A percentile compares a stretch with the other conserved stretches of the same genome.
These are phyloP conservation scores for Ypsolopha sequella DNA, from an alignment of 2,888 invertebrate genomes.

Conservation along the genomic window DNA sequence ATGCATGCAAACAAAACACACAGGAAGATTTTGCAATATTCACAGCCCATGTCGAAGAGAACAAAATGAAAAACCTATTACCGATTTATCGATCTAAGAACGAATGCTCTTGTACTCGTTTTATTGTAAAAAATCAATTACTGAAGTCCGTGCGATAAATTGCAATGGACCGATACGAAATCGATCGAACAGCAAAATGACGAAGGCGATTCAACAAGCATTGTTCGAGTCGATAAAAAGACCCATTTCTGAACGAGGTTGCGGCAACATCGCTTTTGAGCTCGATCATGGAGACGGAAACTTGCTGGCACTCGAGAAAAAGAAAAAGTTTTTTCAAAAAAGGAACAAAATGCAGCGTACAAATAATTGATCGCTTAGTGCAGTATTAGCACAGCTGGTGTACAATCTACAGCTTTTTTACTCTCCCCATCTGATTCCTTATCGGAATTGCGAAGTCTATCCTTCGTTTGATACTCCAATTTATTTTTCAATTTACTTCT, in stretches of 20 bases:
- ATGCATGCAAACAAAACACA: background rate
- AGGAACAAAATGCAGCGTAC: conserved; percentile 8
- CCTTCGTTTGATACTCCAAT: background rate
- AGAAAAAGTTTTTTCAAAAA: conserved; percentile 26
- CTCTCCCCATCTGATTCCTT: conserved; percentile 24
- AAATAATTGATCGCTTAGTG: background rate
- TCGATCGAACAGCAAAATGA: conserved; percentile 20
- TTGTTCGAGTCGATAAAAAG: conserved; percentile 25
- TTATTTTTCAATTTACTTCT: background rate
- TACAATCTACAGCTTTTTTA: too few species aligned
- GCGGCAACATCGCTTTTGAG: conserved; percentile 22
- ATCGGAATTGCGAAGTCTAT: conserved; percentile 3
- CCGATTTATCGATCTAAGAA: background rate
- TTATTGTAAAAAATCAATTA: conserved; percentile 27
- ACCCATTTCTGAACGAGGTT: conserved; percentile 30
- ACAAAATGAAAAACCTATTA: background rate
- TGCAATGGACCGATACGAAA: conserved; percentile 21
- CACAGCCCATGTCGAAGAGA: too few species aligned
- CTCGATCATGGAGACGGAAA: conserved; percentile 31
- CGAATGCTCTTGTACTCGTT: background rate
- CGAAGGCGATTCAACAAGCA: conserved; percentile 13
- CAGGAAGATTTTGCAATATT: too few species aligned
- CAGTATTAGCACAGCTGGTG: conserved; percentile 43
- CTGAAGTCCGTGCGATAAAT: conserved; percentile 25
- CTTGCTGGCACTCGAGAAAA: conserved; percentile 30